Evolutionary conservation across 2,113 vertebrate genomes (phyloP), one percentile per base, ranked within the genome.

Genomic region (Pseudonaja textilis): DNA sequence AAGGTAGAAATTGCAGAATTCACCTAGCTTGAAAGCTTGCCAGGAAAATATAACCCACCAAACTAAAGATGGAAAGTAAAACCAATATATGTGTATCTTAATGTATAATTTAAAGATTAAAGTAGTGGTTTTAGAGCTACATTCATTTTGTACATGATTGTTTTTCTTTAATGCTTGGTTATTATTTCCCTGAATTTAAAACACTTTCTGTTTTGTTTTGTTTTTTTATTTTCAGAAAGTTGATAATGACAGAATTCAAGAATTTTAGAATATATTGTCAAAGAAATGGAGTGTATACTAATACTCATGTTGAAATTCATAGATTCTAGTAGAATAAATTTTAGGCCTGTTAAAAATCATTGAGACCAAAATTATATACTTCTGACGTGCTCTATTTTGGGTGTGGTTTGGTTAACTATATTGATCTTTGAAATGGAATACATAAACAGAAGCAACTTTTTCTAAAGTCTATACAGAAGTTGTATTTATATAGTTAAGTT

Each of bases 1-100:
- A 97, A 96, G 95, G 92, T 95, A 87, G 94, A 95, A 96, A 90
- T 96, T 96, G 93, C 90, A 94, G 94, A 95, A 94, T 93, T 97
- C 93, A 96, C 95, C 94, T 94, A 95, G 95, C 96, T 96, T 96
- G 94, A 96, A 96, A 95, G 93, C 91, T 95, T 34, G 26, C 93
- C 95, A 92, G 93, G 52, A 25, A 94, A 81, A 81, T 81, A 42
- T 42, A 42, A 81, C 7, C 74, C 34, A 81, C 95, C 95, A 87
- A 90, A 85, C 12, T 92, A 1, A 89, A 93, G 93, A 16, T 94
- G 94, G 89, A 39, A 88, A 92, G 25, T 5, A 39, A 88, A 85
- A 10, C 64, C 47, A 74, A 6, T 9, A n/a, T 64, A 88, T 23
- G 6, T 23, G 89, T 5, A 25, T 0, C 55, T 50, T 90, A n/a